Evolutionary conservation across 2,113 vertebrate genomes (phyloP), one percentile per base, ranked within the genome.

Genomic region (Nanorana parkeri): DNA sequence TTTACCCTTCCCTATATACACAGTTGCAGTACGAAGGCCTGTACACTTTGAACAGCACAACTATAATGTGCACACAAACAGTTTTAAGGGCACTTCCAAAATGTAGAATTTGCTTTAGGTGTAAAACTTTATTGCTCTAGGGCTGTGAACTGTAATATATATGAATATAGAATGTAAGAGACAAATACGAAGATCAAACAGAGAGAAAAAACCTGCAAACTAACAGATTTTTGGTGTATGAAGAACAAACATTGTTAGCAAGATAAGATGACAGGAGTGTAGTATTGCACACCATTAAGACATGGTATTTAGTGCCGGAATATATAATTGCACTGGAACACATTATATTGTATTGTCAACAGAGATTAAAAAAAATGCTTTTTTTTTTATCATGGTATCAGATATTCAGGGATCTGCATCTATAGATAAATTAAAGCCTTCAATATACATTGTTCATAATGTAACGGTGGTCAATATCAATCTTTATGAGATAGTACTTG

Each of bases 241-340:
- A 0, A 89, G 85, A 81, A 88, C 89, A 94, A 94, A 94, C 89
- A 96, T 88, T 86, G 85, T 86, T 86, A 78, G 80, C 58, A 89
- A 96, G 96, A 97, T 98, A 97, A 96, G 94, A 89, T 93, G 92
- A 89, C 89, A 94, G 93, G 95, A 89, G 91, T 85, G 87, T 90
- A 91, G 92, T 88, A 90, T 89, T 90, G 88, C 88, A 88, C 93
- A 92, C 92, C 94, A 94, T 95, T 94, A 96, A 36, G 92, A 90
- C 88, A 89, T 90, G 84, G 92, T 92, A 93, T 93, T 29, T 24
- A 67, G 65, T 67, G n/a, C 3, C 26, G 19, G 28, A 67, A 32
- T 67, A 29, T 67, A 47, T 47, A 47, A 47, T 47, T 47, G 41
- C 10, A 47, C 41, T 47, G 41, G 41, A 47, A 2, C 10, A 47